Conservation (phyloP, 30 jellyfish, hydroid and myxozoan genomes). For the Cassiopea andromeda region DNA sequence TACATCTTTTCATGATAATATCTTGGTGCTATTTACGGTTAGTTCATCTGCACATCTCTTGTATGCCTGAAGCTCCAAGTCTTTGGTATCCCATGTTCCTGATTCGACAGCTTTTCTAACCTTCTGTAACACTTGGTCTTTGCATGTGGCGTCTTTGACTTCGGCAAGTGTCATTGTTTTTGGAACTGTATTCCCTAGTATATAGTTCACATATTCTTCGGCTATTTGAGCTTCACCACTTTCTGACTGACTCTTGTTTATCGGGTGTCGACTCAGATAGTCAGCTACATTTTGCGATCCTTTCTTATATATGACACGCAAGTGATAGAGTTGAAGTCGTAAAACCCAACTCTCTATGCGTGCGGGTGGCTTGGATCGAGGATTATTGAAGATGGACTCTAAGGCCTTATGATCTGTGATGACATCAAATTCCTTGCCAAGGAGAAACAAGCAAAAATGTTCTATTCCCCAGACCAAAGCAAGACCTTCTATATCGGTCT, state of each 20-base stretch:
- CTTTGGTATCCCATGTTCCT: conserved; percentile 13
- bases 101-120: neutral
- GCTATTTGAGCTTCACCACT: conserved; percentile 37
- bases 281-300: conserved; percentile 53
- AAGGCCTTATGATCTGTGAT: too few relatives aligned
- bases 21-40: conserved; percentile 33
- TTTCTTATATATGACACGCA: conserved; percentile 43
- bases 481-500: conserved; percentile 61
- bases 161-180: conserved; percentile 28
- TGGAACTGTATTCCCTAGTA: conserved; percentile 28
- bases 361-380: conserved; percentile 57
- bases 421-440: conserved; percentile 38
- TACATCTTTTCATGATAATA: conserved; percentile 32
- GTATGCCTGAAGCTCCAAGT: conserved; percentile 23
- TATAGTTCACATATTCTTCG: conserved; percentile 36
- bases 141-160: too few relatives aligned
- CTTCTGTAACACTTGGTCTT: too few relatives aligned
- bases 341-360: conserved; percentile 55
- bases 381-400: too few relatives aligned
- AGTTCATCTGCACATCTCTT: conserved; percentile 39
- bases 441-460: conserved; percentile 32
- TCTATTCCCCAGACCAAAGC: neutral
- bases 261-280: conserved; percentile 45
- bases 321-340: conserved; percentile 39
- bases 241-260: conserved; percentile 36